These are phyloP conservation scores for Apis laboriosa DNA, from an alignment of 1,140 invertebrate species.

Conservation along the genomic window DNA sequence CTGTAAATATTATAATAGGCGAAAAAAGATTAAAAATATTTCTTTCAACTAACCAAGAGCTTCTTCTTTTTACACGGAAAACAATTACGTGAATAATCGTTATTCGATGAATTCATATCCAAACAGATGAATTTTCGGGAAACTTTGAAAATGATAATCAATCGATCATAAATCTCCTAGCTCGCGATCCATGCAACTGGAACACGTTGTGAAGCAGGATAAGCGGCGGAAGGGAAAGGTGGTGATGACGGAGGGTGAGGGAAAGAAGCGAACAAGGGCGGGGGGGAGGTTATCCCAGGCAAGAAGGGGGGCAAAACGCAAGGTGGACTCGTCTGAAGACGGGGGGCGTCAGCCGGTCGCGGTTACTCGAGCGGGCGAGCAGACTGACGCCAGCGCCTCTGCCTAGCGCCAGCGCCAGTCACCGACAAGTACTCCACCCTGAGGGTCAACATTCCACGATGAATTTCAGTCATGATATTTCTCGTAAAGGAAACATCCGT, in stretches of 20 bases:
- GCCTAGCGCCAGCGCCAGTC: slow-evolving; percentile 55
- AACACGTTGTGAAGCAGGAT: slow-evolving; percentile 12
- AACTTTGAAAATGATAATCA: not conserved
- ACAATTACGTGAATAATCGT: no score
- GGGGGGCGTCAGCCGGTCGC: slow-evolving; percentile 45
- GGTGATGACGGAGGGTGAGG: slow-evolving; percentile 7
- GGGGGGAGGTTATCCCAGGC: not conserved
- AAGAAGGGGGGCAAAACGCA: slow-evolving; percentile 17
- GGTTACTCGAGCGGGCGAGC: slow-evolving; percentile 39
- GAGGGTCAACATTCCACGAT: slow-evolving; percentile 65
- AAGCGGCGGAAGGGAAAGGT: not conserved
- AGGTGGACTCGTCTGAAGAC: slow-evolving; percentile 53
- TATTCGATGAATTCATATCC: not conserved
- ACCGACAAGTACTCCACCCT: slow-evolving; percentile 41
- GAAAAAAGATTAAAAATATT: not conserved
- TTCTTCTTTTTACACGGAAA: not conserved
- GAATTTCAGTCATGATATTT: slow-evolving; percentile 66
- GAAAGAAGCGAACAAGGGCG: not conserved
- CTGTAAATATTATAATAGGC: not conserved
- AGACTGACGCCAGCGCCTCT: slow-evolving; percentile 64
- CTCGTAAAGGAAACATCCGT: slow-evolving; percentile 17
- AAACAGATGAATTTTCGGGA: not conserved
- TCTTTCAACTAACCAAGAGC: not conserved
- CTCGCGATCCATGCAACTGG: slow-evolving; percentile 7
- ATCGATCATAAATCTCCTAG: not conserved